Conservation (phyloP, 2,797 vertebrate species). For the Orientallactaga sibirica region DNA sequence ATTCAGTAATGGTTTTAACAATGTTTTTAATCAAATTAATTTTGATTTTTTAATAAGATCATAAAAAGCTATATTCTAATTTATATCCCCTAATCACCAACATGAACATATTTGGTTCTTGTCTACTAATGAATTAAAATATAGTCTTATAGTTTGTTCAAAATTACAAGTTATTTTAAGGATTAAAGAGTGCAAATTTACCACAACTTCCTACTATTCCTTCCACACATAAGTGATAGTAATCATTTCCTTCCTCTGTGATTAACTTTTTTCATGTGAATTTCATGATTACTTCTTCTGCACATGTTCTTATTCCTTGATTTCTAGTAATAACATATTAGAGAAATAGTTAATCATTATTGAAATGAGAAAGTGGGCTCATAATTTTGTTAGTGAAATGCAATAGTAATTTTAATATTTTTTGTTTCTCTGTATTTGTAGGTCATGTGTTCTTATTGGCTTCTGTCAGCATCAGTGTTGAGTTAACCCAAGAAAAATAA, state of each 20-base stretch:
- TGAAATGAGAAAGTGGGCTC: neutral
- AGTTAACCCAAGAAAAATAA: neutral
- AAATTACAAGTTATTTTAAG: conserved; percentile 39
- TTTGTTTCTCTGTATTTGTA: neutral
- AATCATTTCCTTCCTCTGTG: neutral
- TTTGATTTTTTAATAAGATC: neutral
- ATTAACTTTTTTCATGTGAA: neutral
- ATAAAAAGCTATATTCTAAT: neutral
- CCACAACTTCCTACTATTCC: neutral
- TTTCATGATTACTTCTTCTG: neutral
- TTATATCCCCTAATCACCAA: neutral
- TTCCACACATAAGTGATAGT: neutral
- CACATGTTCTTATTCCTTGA: neutral
- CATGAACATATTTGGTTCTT: neutral
- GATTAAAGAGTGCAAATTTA: conserved; percentile 6
- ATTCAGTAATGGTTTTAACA: neutral
- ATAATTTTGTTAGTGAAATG: neutral
- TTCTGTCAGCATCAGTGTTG: neutral
- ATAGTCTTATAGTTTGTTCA: neutral
- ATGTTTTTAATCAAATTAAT: neutral
- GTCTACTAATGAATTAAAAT: neutral
- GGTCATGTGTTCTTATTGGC: neutral
- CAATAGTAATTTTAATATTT: neutral
- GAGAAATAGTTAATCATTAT: neutral
- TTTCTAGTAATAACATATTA: neutral